phyloP scores from a whole-genome alignment of 2,888 invertebrate genomes.

The Sinopyrophorus schimmeli region DNA sequence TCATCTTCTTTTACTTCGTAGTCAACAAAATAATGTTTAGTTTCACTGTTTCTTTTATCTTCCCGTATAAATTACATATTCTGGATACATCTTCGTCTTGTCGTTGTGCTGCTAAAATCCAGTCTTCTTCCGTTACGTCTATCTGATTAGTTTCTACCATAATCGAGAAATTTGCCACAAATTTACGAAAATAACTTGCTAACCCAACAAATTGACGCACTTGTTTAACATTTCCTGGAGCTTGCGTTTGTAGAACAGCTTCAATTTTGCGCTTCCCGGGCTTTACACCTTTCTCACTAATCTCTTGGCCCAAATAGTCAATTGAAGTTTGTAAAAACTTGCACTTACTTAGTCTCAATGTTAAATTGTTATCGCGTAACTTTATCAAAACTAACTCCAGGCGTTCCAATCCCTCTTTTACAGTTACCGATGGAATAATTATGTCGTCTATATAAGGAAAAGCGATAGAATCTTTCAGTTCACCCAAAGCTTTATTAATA shows the following conservation, averaged over 20 bases:
- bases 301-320: constrained; percentile 33
- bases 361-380: constrained; percentile 21
- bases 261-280: constrained; percentile 26
- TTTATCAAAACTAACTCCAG: constrained; percentile 23
- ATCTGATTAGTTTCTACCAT: constrained; percentile 22
- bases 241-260: neutral
- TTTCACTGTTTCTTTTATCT: neutral
- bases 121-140: constrained; percentile 28
- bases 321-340: constrained; percentile 27
- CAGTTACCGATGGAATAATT: constrained; percentile 31
- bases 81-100: constrained; percentile 24
- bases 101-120: constrained; percentile 37
- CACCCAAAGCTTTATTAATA: constrained; percentile 36
- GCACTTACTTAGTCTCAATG: constrained; percentile 32
- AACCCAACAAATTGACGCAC: constrained; percentile 35
- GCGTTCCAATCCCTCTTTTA: constrained; percentile 29
- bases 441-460: constrained; percentile 36
- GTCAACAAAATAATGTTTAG: constrained; percentile 4
- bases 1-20: constrained; percentile 17
- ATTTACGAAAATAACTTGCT: constrained; percentile 40
- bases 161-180: constrained; percentile 35
- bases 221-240: constrained; percentile 2
- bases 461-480: constrained; percentile 12
- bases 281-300: constrained; percentile 20
- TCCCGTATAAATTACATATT: constrained; percentile 10